Conservation (phyloP, 37 sponge, comb jelly and placozoan species). For the Dysidea cf. avara region DNA sequence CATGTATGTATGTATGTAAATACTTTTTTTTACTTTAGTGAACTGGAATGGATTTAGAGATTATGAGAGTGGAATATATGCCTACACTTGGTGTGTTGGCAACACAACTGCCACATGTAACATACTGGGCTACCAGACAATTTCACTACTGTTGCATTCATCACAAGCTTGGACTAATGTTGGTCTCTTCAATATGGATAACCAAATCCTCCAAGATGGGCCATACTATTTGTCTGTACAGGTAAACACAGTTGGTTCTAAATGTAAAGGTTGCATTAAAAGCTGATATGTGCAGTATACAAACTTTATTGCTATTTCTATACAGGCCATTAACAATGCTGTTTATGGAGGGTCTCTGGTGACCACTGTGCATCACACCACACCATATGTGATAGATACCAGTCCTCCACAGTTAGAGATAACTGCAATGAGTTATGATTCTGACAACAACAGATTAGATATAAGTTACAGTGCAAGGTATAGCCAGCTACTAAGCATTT, state of each 20-base stretch:
- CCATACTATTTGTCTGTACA: constrained; percentile 73
- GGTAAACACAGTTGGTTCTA: background rate
- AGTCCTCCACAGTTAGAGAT: constrained; percentile 53
- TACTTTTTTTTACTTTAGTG: constrained; percentile 34
- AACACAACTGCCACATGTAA: constrained; percentile 50
- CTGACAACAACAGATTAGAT: constrained; percentile 21
- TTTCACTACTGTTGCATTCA: constrained; percentile 2
- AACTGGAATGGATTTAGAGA: constrained; percentile 82
- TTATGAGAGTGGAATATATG: constrained; percentile 62
- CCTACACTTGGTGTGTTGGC: constrained; percentile 88
- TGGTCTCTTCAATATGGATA: constrained; percentile 27
- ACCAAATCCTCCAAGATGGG: constrained; percentile 55
- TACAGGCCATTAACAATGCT: constrained; percentile 61
- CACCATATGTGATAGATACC: constrained; percentile 76
- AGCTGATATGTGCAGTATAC: too few relatives aligned
- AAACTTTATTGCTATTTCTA: background rate
- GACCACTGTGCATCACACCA: constrained; percentile 74
- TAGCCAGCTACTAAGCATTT: background rate
- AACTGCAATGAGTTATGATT: constrained; percentile 31
- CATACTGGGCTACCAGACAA: constrained; percentile 28
- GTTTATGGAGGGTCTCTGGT: constrained; percentile 80
- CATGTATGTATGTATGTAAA: too few relatives aligned
- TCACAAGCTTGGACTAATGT: constrained; percentile 52
- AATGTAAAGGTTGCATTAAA: too few relatives aligned
- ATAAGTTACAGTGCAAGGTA: constrained; percentile 61